Evolutionary conservation across 1,140 invertebrate species (phyloP), one percentile per base, ranked within the genome.

Genomic region (Idris sp.): DNA sequence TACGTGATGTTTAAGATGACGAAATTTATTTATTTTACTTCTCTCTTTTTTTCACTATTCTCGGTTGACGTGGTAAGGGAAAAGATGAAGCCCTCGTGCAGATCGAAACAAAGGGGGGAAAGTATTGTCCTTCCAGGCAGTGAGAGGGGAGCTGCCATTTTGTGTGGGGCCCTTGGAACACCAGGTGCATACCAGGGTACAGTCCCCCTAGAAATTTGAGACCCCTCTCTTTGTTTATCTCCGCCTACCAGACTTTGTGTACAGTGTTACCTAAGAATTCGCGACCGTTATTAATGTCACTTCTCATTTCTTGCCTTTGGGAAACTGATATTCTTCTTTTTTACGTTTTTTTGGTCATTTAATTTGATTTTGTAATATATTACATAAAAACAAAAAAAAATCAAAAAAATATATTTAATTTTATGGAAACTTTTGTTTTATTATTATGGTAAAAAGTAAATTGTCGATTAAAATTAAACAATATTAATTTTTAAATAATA

Each of bases 161-260:
- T 86, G 84, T 86, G 77, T 53, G 71, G 79, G 83, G 80, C 83
- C 81, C 80, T 82, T 80, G 76, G 78, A 81, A 75, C 79, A 85
- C 85, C 84, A 85, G 83, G 83, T 85, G 85, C 83, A 79, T 82
- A 77, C 76, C 79, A 72, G 79, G 78, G 82, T 86, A 87, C 85
- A 86, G 83, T 86, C 84, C 79, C 79, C 69, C 74, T 79, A 83
- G 79, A 86, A 86, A 86, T 75, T 78, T 22, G 44, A 67, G 64
- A 64, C 71, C 74, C 69, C 75, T 72, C 76, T 83, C 79, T 83
- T 85, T 82, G 82, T 84, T 84, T 80, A 79, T 73, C 54, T n/a
- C 46, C 53, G 69, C 64, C 51, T 67, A 68, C 62, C 68, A 68
- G 72, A 67, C 77, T 71, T 54, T 67, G 73, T n/a, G n/a, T 76